Conservation (phyloP, 2,113 vertebrate species). For the Lamprotornis superbus region DNA sequence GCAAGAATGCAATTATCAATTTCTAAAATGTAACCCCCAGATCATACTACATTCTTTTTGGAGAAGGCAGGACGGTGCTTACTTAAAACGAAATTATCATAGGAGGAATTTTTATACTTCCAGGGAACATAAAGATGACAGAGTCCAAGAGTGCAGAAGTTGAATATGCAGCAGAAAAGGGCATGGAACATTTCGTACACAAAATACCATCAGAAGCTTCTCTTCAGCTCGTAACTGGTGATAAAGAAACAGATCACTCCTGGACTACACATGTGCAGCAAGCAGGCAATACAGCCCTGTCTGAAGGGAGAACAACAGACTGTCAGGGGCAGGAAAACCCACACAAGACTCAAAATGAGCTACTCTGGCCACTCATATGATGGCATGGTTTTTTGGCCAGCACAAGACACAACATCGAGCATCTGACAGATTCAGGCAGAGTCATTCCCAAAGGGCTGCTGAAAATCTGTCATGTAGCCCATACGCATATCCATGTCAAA, state of each 20-base stretch:
- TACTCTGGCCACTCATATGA: background rate
- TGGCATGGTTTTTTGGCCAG: background rate
- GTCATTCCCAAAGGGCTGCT: background rate
- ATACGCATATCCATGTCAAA: background rate
- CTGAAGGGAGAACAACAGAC: background rate
- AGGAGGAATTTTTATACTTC: background rate
- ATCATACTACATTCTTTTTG: background rate
- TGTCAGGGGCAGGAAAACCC: background rate
- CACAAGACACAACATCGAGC: background rate
- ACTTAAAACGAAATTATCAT: background rate
- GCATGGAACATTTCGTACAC: background rate
- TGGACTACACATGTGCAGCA: background rate
- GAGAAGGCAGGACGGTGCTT: background rate
- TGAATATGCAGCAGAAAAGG: background rate
- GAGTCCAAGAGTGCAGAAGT: background rate
- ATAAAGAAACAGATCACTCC: background rate
- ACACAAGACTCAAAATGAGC: background rate
- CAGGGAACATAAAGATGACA: rapidly evolving
- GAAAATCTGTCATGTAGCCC: background rate
- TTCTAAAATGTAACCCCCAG: background rate
- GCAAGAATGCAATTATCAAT: background rate
- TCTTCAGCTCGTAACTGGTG: background rate
- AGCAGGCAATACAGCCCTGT: background rate
- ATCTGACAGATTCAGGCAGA: background rate
- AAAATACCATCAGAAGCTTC: background rate